Conservation (phyloP, 2,888 invertebrate genomes). For the Patella caerulea region DNA sequence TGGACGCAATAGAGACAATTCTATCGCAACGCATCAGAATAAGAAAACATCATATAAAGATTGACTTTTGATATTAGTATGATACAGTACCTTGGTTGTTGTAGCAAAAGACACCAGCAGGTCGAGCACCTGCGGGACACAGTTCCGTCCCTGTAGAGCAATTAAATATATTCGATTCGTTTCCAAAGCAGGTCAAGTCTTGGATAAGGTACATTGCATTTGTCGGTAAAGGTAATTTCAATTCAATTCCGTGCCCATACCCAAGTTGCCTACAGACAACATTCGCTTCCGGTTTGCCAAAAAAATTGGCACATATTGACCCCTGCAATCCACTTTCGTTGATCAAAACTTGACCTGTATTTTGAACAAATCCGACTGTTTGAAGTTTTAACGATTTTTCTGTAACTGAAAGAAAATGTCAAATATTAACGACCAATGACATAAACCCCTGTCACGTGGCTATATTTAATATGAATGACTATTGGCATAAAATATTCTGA, state of each 20-base stretch:
- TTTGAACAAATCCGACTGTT: neutral
- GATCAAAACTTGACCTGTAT: neutral
- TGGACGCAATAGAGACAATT: too few relatives aligned
- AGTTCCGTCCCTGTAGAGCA: neutral
- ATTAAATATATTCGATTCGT: conserved; percentile 2
- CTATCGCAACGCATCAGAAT: too few relatives aligned
- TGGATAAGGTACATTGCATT: neutral
- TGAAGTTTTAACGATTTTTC: neutral
- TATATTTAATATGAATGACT: too few relatives aligned
- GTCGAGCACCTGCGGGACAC: neutral
- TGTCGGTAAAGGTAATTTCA: neutral
- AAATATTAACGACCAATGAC: neutral
- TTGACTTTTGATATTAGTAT: too few relatives aligned
- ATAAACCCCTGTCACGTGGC: too few relatives aligned
- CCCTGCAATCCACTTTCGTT: neutral
- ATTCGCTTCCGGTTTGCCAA: neutral
- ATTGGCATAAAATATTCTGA: too few relatives aligned
- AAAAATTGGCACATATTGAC: neutral
- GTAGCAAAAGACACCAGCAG: neutral
- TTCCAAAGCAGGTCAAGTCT: neutral
- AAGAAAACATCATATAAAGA: too few relatives aligned
- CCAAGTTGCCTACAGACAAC: neutral
- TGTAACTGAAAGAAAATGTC: neutral
- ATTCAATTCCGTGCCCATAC: neutral
- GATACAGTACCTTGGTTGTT: neutral